Base-by-base conservation (phyloP, 2,888 invertebrate genomes). In the Adelognathus sp. region DNA sequence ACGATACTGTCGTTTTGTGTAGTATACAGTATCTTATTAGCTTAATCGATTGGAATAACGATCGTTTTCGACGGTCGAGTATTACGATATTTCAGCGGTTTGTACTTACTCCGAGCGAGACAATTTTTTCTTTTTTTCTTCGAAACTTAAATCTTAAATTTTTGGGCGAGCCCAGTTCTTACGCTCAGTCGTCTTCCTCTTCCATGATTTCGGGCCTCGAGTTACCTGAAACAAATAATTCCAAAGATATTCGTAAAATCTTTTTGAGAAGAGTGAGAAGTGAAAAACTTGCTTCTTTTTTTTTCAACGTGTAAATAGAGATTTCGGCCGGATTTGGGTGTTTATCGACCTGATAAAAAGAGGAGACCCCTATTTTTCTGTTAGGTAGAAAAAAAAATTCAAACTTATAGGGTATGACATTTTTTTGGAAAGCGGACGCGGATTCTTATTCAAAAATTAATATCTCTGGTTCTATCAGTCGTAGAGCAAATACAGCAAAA, bases 181-280 rank as follows among this genome's bases (percentile, higher is more conserved):
- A 69, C 67, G 60, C 44, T 89, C 82, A 90, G 80, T 90, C 90
- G 46, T 91, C 90, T 46, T 91, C 90, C 83, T 91, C 90, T 79
- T 91, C 90, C 88, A 90, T 90, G n/a, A 85, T 82, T 67, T 88
- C 89, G 18, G 82, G 78, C 52, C 83, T 79, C 54, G 83, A 75
- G n/a, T 84, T 85, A 58, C 89, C 89, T 90, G 74, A 14, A 86
- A 85, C 18, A 61, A 27, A 69, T 46, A 39, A 14, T 44, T 58
- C 33, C 41, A 9, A 58, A 50, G 39, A 58, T 24, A 33, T 18
- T 36, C 50, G 60, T 52, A 67, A 66, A 74, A 16, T 31, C 31
- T 21, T 29, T 58, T 52, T 33, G 9, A 54, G 1, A 54, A n/a
- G 3, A 24, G n/a, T 18, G 1, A 9, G 2, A 1, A n/a, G 3